phyloP scores from a whole-genome alignment of 2,113 vertebrate species.

The Gnathonemus echidnorhynchus region DNA sequence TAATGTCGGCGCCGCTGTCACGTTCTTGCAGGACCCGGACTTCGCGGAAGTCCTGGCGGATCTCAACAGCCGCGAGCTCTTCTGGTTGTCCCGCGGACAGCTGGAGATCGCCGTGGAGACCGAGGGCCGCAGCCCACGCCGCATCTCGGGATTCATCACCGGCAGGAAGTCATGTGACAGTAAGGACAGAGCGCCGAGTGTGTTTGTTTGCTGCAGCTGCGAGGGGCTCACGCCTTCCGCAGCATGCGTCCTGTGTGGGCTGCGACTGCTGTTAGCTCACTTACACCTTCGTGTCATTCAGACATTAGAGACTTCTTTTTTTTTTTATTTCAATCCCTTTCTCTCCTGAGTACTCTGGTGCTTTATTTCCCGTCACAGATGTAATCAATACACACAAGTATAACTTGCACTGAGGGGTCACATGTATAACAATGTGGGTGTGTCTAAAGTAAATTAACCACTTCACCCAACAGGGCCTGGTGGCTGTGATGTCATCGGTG shows the following conservation, averaged over 20 bases:
- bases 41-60: constrained; percentile 86
- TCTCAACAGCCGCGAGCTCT: constrained; percentile 76
- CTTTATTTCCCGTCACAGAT: constrained; percentile 1
- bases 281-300: background rate
- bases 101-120: constrained; percentile 74
- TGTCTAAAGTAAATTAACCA: background rate
- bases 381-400: background rate
- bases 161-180: constrained; percentile 85
- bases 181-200: constrained; percentile 52
- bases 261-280: background rate
- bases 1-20: background rate
- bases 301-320: background rate
- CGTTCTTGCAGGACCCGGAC: constrained; percentile 67
- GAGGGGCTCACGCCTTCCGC: constrained; percentile 7
- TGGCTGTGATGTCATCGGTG: constrained; percentile 51
- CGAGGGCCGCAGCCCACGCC: constrained; percentile 48
- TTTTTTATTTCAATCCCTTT: background rate
- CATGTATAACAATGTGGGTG: background rate
- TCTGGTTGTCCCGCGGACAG: constrained; percentile 84
- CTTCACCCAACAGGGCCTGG: constrained; percentile 18
- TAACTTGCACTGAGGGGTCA: background rate
- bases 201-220: background rate
- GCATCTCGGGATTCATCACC: constrained; percentile 76
- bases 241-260: background rate
- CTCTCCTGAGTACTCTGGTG: background rate